Base-by-base conservation (phyloP, 2,888 invertebrate genomes). In the Unio delphinus region DNA sequence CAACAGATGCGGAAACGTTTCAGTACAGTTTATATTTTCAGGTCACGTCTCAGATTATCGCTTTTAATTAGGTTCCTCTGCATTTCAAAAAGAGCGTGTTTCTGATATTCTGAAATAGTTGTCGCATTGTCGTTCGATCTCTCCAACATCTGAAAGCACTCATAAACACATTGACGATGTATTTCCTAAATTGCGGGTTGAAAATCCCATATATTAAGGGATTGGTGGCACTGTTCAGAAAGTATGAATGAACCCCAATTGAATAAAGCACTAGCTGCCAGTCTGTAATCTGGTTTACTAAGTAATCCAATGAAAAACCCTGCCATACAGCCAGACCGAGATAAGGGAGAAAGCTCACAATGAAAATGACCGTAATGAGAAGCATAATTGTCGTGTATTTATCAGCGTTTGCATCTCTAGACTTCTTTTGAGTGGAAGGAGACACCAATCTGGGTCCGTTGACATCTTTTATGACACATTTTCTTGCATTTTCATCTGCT, bases 311-410 rank as follows among this genome's bases (percentile, higher is more conserved):
- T 7, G 64, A 61, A 15, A 75, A 60, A 17, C 68, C 70, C 34
- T 68, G 30, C 75, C 75, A 75, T 2, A 23, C 23, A 23, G 23
- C 23, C 23, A 23, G 23, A 23, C 23, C 23, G 23, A 23, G 23
- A 23, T 23, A 23, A 23, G 23, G 23, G 23, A 23, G 23, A 23
- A 23, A 23, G 23, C 23, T 75, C 5, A 75, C 30, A 26, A 75
- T 58, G 45, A 75, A 75, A 23, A 70, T 70, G 26, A 68, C 55
- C 17, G 72, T 68, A 45, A 75, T 73, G 4, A 68, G 70, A n/a
- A 75, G 55, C 67, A 70, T 73, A 2, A 81, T 74, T 20, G 78
- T 55, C 4, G 81, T 81, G 61, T 81, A 81, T 61, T 77, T 79
- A 1, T 74, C 61, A 8, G 76, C 72, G 56, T 70, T 74, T 7